phyloP scores from a whole-genome alignment of 2,888 invertebrate genomes.

The Eristalis tenax region DNA sequence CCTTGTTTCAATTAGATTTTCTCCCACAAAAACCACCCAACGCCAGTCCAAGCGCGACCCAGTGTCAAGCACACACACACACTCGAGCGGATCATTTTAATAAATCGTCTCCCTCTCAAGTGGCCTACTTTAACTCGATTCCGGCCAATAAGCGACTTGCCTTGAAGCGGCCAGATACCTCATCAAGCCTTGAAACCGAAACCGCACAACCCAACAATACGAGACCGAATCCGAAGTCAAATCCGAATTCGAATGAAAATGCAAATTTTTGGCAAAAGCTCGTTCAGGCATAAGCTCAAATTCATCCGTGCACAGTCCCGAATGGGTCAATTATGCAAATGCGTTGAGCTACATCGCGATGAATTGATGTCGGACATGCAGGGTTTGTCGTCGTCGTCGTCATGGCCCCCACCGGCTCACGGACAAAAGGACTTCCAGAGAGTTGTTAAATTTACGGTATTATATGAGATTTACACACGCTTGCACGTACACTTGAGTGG shows the following conservation, averaged over 20 bases:
- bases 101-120: constrained; percentile 40
- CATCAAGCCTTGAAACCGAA: constrained; percentile 47
- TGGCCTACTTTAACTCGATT: constrained; percentile 46
- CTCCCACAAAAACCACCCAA: neutral
- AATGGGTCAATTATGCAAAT: constrained; percentile 81
- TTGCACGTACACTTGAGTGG: constrained; percentile 15
- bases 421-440: constrained; percentile 35
- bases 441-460: constrained; percentile 70
- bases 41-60: neutral
- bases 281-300: constrained; percentile 80
- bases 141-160: constrained; percentile 47
- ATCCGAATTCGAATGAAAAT: constrained; percentile 55
- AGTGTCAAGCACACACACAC: neutral
- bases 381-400: constrained; percentile 74
- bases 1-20: neutral
- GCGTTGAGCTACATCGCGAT: constrained; percentile 72
- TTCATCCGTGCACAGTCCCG: constrained; percentile 76
- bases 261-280: constrained; percentile 75
- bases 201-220: neutral
- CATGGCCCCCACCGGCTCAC: constrained; percentile 43
- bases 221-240: neutral
- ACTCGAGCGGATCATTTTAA: neutral
- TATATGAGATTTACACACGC: constrained; percentile 62
- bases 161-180: constrained; percentile 5
- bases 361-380: constrained; percentile 76